Conservation (phyloP, 2,888 invertebrate species). For the Mesoligia furuncula region DNA sequence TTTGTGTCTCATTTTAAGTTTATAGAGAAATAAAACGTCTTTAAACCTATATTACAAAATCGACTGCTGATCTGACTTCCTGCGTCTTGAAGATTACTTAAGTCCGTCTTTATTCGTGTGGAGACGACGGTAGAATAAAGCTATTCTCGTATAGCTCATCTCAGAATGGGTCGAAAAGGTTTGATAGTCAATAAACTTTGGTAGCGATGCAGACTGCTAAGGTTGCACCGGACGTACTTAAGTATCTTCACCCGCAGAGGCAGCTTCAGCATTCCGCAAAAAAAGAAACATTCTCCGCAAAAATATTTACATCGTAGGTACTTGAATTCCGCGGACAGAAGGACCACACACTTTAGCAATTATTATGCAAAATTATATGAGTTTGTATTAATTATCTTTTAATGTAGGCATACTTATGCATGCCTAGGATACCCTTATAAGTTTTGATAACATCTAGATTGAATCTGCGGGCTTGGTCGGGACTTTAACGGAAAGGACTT, state of each 20-base stretch:
- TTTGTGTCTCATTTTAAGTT: too few species aligned
- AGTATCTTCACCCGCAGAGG: not conserved
- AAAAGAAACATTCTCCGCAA: not conserved
- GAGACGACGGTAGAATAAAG: not conserved
- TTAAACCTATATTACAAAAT: not conserved
- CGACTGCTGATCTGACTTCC: not conserved
- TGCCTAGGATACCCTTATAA: slow-evolving; percentile 43
- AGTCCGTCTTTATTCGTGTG: not conserved
- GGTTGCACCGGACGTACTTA: slow-evolving; percentile 2
- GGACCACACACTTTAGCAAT: slow-evolving; percentile 61
- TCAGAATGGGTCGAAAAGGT: not conserved
- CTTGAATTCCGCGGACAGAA: slow-evolving; percentile 38
- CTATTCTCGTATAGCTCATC: not conserved
- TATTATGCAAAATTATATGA: slow-evolving; percentile 54
- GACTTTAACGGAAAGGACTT: slow-evolving; percentile 26
- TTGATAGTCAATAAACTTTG: not conserved
- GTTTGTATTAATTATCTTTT: slow-evolving; percentile 50
- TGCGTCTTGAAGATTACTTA: not conserved
- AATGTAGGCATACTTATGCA: slow-evolving; percentile 43
- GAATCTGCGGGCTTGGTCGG: slow-evolving; percentile 28
- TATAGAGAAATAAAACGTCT: too few species aligned
- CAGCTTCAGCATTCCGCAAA: not conserved
- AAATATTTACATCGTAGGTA: not conserved
- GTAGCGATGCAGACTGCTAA: not conserved
- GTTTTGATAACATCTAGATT: slow-evolving; percentile 56